Percentiles rank a stretch among this genome's conserved stretches.
These are phyloP conservation scores for Actenoides hombroni DNA, from an alignment of 2,113 vertebrate genomes.

Conservation along the genomic window DNA sequence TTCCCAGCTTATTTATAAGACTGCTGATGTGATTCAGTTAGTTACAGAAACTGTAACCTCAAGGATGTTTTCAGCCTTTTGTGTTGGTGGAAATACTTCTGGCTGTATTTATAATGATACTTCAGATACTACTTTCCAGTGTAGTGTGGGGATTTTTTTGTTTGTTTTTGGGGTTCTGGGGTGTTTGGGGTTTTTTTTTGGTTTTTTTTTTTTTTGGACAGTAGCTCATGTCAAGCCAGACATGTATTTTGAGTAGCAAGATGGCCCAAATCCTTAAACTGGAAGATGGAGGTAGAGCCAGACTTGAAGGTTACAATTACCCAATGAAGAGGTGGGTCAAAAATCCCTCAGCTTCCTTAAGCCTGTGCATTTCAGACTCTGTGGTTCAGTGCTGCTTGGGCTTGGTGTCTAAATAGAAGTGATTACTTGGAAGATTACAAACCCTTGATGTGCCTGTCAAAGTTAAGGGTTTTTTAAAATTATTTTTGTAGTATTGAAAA, in stretches of 20 bases:
- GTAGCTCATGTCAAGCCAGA: not conserved
- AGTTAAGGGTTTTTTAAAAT: not conserved
- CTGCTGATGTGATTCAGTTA: constrained; percentile 39
- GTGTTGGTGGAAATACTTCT: constrained; percentile 3
- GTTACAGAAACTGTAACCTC: constrained; percentile 44
- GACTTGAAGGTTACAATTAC: not conserved
- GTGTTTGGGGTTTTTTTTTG: no score
- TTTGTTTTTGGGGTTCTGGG: no score
- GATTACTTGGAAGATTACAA: not conserved
- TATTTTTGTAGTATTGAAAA: not conserved
- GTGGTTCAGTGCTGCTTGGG: not conserved
- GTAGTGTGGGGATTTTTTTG: no score
- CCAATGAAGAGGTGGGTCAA: not conserved
- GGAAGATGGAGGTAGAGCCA: not conserved
- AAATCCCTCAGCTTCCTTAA: not conserved
- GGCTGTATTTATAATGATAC: not conserved
- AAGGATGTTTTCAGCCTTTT: constrained; percentile 37
- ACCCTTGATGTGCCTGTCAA: not conserved
- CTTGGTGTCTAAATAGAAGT: not conserved
- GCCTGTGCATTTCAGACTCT: not conserved
- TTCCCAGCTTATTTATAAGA: constrained; percentile 50
- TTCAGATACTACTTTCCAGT: not conserved
- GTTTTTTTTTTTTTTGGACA: not conserved
- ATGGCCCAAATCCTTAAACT: not conserved
- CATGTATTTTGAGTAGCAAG: not conserved